Evolutionary conservation across 2,888 invertebrate species (phyloP).

Genomic region (Plagodis pulveraria): DNA sequence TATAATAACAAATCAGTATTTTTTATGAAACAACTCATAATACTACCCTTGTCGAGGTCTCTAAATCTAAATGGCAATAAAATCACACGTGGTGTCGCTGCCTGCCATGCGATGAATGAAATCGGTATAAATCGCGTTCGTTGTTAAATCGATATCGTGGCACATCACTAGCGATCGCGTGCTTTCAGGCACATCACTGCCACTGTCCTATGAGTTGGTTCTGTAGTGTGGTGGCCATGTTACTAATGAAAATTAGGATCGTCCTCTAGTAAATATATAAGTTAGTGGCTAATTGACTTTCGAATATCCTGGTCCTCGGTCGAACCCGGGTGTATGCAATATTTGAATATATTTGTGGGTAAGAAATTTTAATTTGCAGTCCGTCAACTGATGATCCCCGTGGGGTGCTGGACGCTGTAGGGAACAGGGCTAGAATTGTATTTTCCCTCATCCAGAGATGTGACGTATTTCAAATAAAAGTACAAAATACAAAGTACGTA

Average conservation of each 20-base stretch:
- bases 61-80: slow-evolving; percentile 25
- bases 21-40: not conserved
- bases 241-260: not conserved
- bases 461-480: too few relatives aligned
- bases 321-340: too few relatives aligned
- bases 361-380: too few relatives aligned
- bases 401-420: too few relatives aligned
- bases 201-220: slow-evolving; percentile 64
- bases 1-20: slow-evolving; percentile 2
- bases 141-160: slow-evolving; percentile 72
- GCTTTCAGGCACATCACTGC: slow-evolving; percentile 58
- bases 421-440: too few relatives aligned
- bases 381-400: too few relatives aligned
- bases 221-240: slow-evolving; percentile 44
- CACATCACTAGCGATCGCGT: slow-evolving; percentile 80
- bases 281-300: too few relatives aligned
- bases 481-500: too few relatives aligned
- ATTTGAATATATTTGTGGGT: too few relatives aligned
- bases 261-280: too few relatives aligned
- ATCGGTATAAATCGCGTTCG: slow-evolving; percentile 38
- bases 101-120: slow-evolving; percentile 40
- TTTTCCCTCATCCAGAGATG: too few relatives aligned
- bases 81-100: slow-evolving; percentile 24
- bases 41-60: not conserved
- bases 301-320: too few relatives aligned